Percentiles rank a stretch among this genome's conserved stretches.
Conservation (phyloP, 2,888 invertebrate species). For the Gymnocheta viridis region DNA sequence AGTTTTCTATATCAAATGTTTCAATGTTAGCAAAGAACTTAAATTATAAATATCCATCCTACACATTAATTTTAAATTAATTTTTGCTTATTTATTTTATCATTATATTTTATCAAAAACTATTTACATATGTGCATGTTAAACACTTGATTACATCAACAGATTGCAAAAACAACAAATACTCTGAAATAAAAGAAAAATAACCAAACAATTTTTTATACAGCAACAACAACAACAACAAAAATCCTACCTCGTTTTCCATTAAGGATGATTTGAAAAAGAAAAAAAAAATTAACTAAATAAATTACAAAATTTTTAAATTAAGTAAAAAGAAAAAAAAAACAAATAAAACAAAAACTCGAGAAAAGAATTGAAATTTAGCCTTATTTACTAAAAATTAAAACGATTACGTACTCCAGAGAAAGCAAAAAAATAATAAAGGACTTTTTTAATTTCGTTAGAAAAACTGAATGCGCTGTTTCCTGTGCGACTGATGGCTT, state of each 20-base stretch:
- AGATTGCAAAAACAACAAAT: slow-evolving; percentile 53
- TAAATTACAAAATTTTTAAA: slow-evolving; percentile 73
- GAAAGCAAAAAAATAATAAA: slow-evolving; percentile 54
- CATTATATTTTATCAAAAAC: slow-evolving; percentile 11
- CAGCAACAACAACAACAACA: slow-evolving; percentile 71
- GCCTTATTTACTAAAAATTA: slow-evolving; percentile 66
- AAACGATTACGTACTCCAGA: slow-evolving; percentile 57
- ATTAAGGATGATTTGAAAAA: slow-evolving; percentile 76
- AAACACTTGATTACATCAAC: slow-evolving; percentile 42
- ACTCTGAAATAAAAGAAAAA: slow-evolving; percentile 47
- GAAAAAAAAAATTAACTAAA: slow-evolving; percentile 68
- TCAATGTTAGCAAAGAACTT: too few species aligned
- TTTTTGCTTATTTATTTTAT: slow-evolving; percentile 15
- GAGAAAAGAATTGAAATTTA: slow-evolving; percentile 68
- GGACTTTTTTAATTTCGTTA: slow-evolving; percentile 54
- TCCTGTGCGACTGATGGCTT: too few species aligned
- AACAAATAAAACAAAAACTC: slow-evolving; percentile 67
- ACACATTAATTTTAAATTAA: background rate
- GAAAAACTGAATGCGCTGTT: slow-evolving; percentile 49
- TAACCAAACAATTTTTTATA: slow-evolving; percentile 68
- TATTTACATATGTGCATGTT: too few species aligned
- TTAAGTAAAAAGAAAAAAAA: slow-evolving; percentile 62
- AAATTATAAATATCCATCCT: too few species aligned
- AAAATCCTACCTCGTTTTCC: slow-evolving; percentile 81
- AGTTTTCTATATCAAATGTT: too few species aligned